These are phyloP conservation scores for Hydropsyche tenuis DNA, from an alignment of 1,140 invertebrate species.

Conservation along the genomic window DNA sequence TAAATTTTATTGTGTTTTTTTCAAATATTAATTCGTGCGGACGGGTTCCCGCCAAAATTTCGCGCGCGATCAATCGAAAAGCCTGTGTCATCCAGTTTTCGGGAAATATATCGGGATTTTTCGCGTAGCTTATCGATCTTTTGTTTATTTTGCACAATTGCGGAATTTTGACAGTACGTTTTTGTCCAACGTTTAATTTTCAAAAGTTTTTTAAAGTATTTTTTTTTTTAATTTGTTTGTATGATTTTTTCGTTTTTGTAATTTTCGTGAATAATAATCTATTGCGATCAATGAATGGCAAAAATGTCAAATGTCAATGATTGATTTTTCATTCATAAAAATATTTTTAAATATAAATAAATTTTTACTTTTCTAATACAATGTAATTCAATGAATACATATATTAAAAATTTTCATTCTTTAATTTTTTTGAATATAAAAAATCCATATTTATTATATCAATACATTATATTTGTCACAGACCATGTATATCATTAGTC, in stretches of 20 bases:
- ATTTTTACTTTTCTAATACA: too few species aligned
- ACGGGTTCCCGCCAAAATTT: too few species aligned
- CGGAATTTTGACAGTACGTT: background rate
- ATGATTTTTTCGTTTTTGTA: background rate
- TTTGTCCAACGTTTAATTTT: background rate
- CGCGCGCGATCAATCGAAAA: background rate
- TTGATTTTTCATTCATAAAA: background rate
- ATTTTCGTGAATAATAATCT: background rate
- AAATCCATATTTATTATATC: too few species aligned
- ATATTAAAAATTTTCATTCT: too few species aligned
- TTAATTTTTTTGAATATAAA: too few species aligned
- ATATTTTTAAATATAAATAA: too few species aligned
- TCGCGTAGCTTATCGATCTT: slow-evolving; percentile 6
- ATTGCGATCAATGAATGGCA: slow-evolving; percentile 1
- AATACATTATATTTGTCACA: too few species aligned
- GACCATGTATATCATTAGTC: too few species aligned
- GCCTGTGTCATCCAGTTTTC: background rate
- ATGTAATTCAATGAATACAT: too few species aligned
- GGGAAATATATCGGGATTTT: background rate
- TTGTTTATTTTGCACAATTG: slow-evolving; percentile 29
- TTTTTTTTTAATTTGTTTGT: background rate
- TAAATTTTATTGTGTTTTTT: background rate
- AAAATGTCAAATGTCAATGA: slow-evolving; percentile 17
- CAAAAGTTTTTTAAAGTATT: background rate
- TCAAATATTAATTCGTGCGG: background rate